Base-by-base conservation (phyloP, 2,888 invertebrate genomes). In the Atethmia centrago region DNA sequence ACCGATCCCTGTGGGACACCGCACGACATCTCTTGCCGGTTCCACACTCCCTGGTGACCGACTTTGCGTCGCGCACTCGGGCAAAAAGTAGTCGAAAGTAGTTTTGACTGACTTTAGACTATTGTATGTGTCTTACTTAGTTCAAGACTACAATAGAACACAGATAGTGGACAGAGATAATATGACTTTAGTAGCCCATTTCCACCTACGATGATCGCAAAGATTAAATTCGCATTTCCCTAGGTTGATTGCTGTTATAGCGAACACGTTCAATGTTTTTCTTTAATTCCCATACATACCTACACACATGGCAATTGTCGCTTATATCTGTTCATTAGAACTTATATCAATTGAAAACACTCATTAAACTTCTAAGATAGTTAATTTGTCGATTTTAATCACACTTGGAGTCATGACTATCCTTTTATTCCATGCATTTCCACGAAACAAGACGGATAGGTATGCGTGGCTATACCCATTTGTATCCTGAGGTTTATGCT, bases 211-310 rank as follows among this genome's bases (percentile, higher is more conserved):
- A 65, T 51, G 14, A 71, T 58, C 40, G 25, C 31, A 55, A 65
- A 55, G n/a, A 61, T 61, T 31, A 59, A n/a, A 55, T 42, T 53
- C 5, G 21, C 25, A 53, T 47, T 64, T 49, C 9, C n/a, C 42
- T 42, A 2, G 31, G 14, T 55, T 42, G 19, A 47, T 65, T 49
- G 14, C 71, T 25, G 14, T 55, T 62, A 47, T 40, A 59, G 21
- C 58, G 47, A 42, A 65, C 16, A 49, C n/a, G n/a, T 64, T 70
- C 25, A 53, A 59, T 42, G 53, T 61, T 76, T 77, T 76, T 59
- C 12, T 77, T 65, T 55, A 21, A 65, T 63, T 56, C 47, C 19
- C 31, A 69, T 59, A 47, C n/a, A 49, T 16, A 47, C 31, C 2
- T 31, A n/a, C n/a, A n/a, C n/a, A n/a, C 40, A 45, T 49, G 64